A percentile compares a stretch with the other conserved stretches of the same genome.
phyloP scores from a whole-genome alignment of 2,113 vertebrate species.

The Rhinolophus sinicus region DNA sequence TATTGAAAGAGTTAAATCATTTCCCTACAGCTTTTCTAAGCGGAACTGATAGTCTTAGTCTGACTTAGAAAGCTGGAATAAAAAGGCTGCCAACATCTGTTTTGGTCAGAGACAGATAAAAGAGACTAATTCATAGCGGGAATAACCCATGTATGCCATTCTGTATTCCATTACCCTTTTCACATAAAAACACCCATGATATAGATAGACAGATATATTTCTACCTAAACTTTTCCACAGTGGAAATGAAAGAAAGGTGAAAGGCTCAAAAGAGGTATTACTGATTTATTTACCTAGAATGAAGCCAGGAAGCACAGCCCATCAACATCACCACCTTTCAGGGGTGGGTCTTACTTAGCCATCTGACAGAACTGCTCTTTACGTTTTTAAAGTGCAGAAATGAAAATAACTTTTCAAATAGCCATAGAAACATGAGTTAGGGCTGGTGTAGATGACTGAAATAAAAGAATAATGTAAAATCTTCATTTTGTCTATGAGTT shows the following conservation, averaged over 20 bases:
- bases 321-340: not conserved
- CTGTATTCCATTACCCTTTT: conserved; percentile 84
- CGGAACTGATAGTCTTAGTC: conserved; percentile 87
- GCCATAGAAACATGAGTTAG: not conserved
- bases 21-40: conserved; percentile 84
- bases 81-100: conserved; percentile 89
- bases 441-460: not conserved
- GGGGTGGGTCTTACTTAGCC: not conserved
- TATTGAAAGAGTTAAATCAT: conserved; percentile 85
- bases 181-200: conserved; percentile 59
- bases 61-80: conserved; percentile 86
- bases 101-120: conserved; percentile 90
- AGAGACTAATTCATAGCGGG: conserved; percentile 86
- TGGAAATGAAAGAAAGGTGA: conserved; percentile 42
- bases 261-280: not conserved
- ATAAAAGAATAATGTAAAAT: not conserved
- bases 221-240: conserved; percentile 58
- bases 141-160: conserved; percentile 83
- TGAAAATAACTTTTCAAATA: not conserved
- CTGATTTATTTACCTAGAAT: conserved; percentile 11
- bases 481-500: not conserved
- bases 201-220: conserved; percentile 70
- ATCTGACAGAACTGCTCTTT: not conserved
- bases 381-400: not conserved
- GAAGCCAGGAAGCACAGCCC: not conserved